Percentiles rank a stretch among this genome's conserved stretches.
Conservation (phyloP, 2,888 invertebrate species). For the Andrena marginata region DNA sequence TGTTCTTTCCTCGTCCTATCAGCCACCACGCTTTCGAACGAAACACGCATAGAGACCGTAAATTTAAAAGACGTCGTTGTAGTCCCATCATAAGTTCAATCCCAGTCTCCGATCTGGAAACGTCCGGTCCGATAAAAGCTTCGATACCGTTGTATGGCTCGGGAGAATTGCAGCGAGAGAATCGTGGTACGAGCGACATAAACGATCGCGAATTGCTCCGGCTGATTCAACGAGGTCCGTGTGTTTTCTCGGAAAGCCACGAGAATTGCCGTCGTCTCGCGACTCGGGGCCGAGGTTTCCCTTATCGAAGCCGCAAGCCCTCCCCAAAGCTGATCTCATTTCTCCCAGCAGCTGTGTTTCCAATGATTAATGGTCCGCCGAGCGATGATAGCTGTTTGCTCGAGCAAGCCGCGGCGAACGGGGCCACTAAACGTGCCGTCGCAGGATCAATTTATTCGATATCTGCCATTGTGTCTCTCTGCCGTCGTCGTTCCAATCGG, state of each 20-base stretch:
- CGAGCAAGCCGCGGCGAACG: conserved; percentile 58
- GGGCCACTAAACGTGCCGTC: conserved; percentile 20
- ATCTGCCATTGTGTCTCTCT: conserved; percentile 3
- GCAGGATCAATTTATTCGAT: conserved; percentile 39
- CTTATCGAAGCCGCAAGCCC: conserved; percentile 45
- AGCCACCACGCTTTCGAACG: neutral
- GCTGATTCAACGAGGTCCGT: neutral
- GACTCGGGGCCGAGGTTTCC: conserved; percentile 7
- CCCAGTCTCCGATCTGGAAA: neutral
- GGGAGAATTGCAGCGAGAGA: conserved; percentile 1
- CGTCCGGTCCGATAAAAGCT: neutral
- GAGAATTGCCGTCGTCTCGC: conserved; percentile 23
- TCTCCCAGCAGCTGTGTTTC: conserved; percentile 42
- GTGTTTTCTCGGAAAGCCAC: conserved; percentile 11
- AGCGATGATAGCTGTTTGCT: conserved; percentile 70
- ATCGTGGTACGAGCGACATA: neutral
- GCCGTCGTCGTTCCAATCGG: conserved; percentile 18
- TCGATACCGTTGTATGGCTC: neutral
- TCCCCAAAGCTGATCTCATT: conserved; percentile 47
- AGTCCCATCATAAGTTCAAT: neutral
- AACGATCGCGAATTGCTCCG: neutral
- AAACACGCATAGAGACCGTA: neutral
- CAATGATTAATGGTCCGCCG: conserved; percentile 72
- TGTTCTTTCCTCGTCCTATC: no score
- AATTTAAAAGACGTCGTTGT: neutral